Base-by-base conservation (phyloP, 2,113 vertebrate species). In the Pseudorasbora parva region DNA sequence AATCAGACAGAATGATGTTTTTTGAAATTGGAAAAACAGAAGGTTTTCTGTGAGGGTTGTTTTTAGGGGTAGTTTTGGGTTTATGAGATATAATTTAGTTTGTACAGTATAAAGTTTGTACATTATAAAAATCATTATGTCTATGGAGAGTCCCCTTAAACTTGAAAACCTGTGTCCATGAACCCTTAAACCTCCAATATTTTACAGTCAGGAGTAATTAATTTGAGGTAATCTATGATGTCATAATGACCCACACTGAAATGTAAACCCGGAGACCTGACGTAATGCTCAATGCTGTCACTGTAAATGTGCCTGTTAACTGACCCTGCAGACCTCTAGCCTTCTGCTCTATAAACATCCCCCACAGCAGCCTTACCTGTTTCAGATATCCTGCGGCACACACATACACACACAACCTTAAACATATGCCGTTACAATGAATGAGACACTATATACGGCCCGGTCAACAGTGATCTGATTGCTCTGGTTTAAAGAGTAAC, bases 401-500 rank as follows among this genome's bases (percentile, higher is more conserved):
- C 6, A 54, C 17, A 21, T 17, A 54, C 6, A 54, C 51, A 19
- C 51, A 76, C 27, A 43, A 23, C 30, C 33, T 56, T 56, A 3
- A 56, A 77, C 30, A 37, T 41, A 8, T 23, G 51, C 57, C 74
- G 37, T 60, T 68, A 68, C 66, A 69, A 69, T 69, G 47, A 49
- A 37, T 7, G 14, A 66, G 62, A 33, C 62, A 0, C 27, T n/a
- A 9, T 43, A 21, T 25, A 76, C 37, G 37, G 51, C 49, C 41
- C 14, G 59, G 41, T 66, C 77, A 79, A 33, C 41, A 79, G 7
- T 79, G 7, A 47, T 21, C n/a, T 30, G 77, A 49, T 62, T 45
- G 37, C 21, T 78, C 8, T 5, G 57, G 60, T 30, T 77, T 68
- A 83, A 69, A 78, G 49, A 78, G 62, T 78, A 75, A 77, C 72